phyloP scores from a whole-genome alignment of 2,888 invertebrate genomes.

The Phrixothrix hirtus region DNA sequence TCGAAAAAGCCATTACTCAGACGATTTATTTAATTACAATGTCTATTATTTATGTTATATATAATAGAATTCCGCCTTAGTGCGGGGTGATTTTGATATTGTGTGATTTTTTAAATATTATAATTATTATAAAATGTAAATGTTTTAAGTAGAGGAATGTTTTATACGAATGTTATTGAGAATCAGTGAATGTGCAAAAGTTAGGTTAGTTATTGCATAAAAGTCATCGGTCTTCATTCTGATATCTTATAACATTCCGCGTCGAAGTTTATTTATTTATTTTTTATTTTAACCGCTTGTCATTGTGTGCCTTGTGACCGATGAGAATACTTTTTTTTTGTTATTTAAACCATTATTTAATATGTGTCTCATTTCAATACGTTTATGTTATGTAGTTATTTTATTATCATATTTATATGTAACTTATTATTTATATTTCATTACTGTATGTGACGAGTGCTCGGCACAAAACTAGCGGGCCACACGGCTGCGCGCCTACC shows the following conservation, averaged over 20 bases:
- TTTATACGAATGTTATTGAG: slow-evolving; percentile 52
- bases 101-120: slow-evolving; percentile 55
- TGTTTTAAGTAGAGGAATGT: slow-evolving; percentile 47
- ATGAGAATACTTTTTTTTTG: slow-evolving; percentile 55
- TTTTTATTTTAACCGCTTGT: slow-evolving; percentile 39
- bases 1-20: slow-evolving; percentile 40
- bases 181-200: slow-evolving; percentile 51
- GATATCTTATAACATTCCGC: slow-evolving; percentile 48
- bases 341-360: slow-evolving; percentile 58
- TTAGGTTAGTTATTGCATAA: slow-evolving; percentile 46
- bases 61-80: slow-evolving; percentile 47
- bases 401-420: slow-evolving; percentile 59
- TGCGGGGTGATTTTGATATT: slow-evolving; percentile 57
- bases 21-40: slow-evolving; percentile 51
- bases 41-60: slow-evolving; percentile 54
- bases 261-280: slow-evolving; percentile 49
- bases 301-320: slow-evolving; percentile 49
- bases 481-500: slow-evolving; percentile 43
- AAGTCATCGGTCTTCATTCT: slow-evolving; percentile 53
- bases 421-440: slow-evolving; percentile 58
- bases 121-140: slow-evolving; percentile 43
- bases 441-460: slow-evolving; percentile 54
- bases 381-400: slow-evolving; percentile 58
- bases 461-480: slow-evolving; percentile 44
- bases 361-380: slow-evolving; percentile 52